Evolutionary conservation across 2,113 vertebrate species (phyloP), one percentile per base, ranked within the genome.

Genomic region (Caloenas nicobarica): DNA sequence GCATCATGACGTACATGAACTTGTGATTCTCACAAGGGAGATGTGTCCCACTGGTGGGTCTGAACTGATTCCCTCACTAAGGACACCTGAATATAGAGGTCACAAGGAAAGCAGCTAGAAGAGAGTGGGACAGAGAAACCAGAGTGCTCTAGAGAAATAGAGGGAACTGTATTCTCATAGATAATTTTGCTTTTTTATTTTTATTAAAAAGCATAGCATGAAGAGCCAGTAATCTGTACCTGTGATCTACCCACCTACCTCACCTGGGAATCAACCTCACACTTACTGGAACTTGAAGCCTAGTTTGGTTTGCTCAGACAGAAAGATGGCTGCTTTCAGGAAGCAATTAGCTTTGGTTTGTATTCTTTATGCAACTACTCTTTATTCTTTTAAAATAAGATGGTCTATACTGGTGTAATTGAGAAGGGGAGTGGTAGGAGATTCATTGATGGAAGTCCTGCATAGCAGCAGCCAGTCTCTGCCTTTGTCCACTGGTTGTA

Each of bases 41-140:
- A 8, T 13, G 23, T 42, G 38, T 50, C n/a, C 42, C 31, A n/a
- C 4, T 40, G 31, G 57, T 80, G 54, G 34, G 9, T 65, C 33
- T 34, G 46, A 53, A 31, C 26, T 36, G 17, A 38, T 51, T 38
- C 14, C 58, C 10, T 58, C 0, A 0, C 34, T 61, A 16, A 58
- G 29, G 38, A 21, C 16, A 21, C 3, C 2, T 46, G 72, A 69
- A 33, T 42, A 8, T 28, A 61, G 57, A 31, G 26, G 50, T 46
- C 6, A 25, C 56, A 58, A 51, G 54, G n/a, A 26, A 71, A 78
- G 16, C 25, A 62, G 29, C 33, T 36, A 23, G 12, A 56, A 34
- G 7, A 44, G 56, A 82, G n/a, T 28, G 16, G n/a, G 58, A 31
- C 19, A 48, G 81, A 74, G n/a, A 61, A 46, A 4, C 3, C 3